Evolutionary conservation across 2,797 vertebrate genomes (phyloP).

Genomic region (Sus cebifrons): DNA sequence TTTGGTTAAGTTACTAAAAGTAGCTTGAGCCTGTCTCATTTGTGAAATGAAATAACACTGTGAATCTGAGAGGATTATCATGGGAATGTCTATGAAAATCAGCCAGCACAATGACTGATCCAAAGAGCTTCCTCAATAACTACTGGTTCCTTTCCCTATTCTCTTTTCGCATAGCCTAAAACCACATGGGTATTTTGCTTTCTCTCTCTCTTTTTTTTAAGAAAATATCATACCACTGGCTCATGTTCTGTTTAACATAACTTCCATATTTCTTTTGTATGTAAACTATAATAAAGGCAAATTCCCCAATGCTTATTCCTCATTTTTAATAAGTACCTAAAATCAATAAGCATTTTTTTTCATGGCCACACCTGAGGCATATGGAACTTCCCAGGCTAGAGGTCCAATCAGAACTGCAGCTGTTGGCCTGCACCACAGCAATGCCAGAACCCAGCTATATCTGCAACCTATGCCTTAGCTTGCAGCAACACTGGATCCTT

Average conservation of each 20-base stretch:
- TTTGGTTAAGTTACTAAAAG: slow-evolving; percentile 48
- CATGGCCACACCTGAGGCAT: too few species aligned
- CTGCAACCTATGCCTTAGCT: too few species aligned
- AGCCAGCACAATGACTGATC: neutral
- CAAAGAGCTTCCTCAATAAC: neutral
- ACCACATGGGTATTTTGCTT: neutral
- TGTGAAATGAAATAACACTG: neutral
- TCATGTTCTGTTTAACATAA: slow-evolving; percentile 32
- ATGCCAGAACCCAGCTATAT: too few species aligned
- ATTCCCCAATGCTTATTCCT: slow-evolving; percentile 13
- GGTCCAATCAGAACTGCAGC: too few species aligned
- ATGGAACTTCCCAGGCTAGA: too few species aligned
- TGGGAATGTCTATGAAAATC: neutral
- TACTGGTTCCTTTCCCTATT: slow-evolving; percentile 15
- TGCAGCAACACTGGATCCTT: too few species aligned
- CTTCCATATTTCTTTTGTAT: neutral
- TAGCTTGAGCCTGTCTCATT: neutral
- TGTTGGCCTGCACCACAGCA: too few species aligned
- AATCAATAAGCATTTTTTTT: slow-evolving; percentile 42
- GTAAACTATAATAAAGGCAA: slow-evolving; percentile 39
- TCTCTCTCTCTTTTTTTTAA: neutral
- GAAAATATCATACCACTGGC: neutral
- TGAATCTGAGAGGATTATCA: neutral
- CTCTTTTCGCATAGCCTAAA: slow-evolving; percentile 19
- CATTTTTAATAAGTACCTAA: slow-evolving; percentile 61